Conservation (phyloP, 1,140 invertebrate species). For the Drosophila triauraria region DNA sequence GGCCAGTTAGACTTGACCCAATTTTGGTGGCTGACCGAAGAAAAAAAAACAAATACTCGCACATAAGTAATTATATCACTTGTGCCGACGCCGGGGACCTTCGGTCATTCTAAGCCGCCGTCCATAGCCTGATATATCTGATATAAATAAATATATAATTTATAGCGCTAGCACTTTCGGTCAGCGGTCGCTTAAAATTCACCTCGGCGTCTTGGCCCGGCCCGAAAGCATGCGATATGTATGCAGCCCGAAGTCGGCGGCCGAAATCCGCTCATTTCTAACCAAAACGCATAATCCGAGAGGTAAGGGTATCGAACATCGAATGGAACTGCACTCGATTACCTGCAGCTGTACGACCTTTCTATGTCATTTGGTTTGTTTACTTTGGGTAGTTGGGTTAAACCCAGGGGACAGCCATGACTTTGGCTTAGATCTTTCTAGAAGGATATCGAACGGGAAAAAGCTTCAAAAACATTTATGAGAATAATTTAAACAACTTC, state of each 20-base stretch:
- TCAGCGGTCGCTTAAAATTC: conserved; percentile 61
- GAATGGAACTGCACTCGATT: conserved; percentile 9
- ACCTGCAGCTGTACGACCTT: conserved; percentile 21
- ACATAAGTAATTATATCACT: conserved; percentile 44
- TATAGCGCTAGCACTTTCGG: conserved; percentile 15
- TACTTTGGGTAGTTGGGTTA: background rate
- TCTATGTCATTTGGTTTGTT: background rate
- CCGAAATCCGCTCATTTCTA: conserved; percentile 60
- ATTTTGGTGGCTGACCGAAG: conserved; percentile 51
- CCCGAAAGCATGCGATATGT: conserved; percentile 53
- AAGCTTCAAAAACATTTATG: too few relatives aligned
- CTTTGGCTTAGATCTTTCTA: too few relatives aligned
- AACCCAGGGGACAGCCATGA: background rate
- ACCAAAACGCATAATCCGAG: conserved; percentile 49
- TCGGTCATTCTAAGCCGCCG: conserved; percentile 48
- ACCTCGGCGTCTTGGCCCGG: conserved; percentile 44
- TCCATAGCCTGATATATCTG: background rate
- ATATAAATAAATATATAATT: conserved; percentile 16
- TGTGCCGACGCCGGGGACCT: conserved; percentile 20
- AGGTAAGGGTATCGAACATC: background rate
- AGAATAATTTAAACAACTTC: too few relatives aligned
- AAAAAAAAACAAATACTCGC: conserved; percentile 26
- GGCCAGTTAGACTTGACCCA: conserved; percentile 73
- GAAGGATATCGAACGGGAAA: too few relatives aligned
- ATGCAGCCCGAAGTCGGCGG: conserved; percentile 34